phyloP scores from a whole-genome alignment of 2,888 invertebrate genomes.

The Hemicrepidius hirtus region DNA sequence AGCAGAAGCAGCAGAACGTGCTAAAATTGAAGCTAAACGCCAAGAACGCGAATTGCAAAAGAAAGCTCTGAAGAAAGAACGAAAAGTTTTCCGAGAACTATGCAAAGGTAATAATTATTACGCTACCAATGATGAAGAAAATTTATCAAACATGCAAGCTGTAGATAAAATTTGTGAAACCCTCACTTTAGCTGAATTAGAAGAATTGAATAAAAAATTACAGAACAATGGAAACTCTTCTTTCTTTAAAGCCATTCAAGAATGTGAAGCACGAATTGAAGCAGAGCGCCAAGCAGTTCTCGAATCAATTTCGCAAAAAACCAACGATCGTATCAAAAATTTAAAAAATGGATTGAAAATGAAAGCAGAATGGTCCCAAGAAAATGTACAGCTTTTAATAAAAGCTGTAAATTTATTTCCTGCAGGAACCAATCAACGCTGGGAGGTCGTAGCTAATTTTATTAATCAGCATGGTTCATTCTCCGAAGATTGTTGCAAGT shows the following conservation, averaged over 20 bases:
- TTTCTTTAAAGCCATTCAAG: conserved; percentile 80
- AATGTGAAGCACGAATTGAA: conserved; percentile 85
- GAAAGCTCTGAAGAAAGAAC: conserved; percentile 90
- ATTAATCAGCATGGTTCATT: conserved; percentile 90
- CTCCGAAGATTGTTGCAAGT: conserved; percentile 74
- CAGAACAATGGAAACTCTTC: conserved; percentile 79
- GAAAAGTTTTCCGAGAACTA: conserved; percentile 85
- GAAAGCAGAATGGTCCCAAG: conserved; percentile 85
- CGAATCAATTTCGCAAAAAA: conserved; percentile 73
- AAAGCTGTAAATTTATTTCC: conserved; percentile 99
- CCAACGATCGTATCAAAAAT: conserved; percentile 64
- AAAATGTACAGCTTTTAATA: conserved; percentile 91
- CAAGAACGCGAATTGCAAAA: conserved; percentile 91
- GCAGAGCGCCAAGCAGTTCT: conserved; percentile 81
- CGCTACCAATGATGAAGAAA: conserved; percentile 81
- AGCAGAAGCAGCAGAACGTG: conserved; percentile 87
- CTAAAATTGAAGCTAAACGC: conserved; percentile 86
- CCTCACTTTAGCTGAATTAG: conserved; percentile 82
- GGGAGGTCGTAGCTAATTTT: conserved; percentile 97
- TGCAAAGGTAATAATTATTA: conserved; percentile 91
- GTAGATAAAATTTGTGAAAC: conserved; percentile 93
- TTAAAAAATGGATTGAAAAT: conserved; percentile 73
- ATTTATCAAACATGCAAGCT: conserved; percentile 90
- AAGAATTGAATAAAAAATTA: conserved; percentile 83
- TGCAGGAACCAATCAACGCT: conserved; percentile 94